Conservation (phyloP, 2,113 vertebrate genomes). For the Gymnogyps californianus region DNA sequence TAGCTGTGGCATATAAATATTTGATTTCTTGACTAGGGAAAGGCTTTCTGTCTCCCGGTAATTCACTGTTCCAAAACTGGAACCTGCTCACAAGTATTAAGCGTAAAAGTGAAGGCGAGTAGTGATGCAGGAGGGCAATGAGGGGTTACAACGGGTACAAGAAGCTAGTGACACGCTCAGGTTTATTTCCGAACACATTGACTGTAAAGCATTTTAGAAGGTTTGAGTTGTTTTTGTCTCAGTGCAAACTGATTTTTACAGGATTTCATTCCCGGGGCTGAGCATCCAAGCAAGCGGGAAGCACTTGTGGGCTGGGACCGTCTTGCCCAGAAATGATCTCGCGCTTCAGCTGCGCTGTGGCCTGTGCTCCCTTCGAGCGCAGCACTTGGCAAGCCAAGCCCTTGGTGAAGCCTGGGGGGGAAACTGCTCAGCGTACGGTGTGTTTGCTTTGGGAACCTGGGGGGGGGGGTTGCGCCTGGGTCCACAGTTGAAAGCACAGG, state of each 20-base stretch:
- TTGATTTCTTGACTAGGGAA: not conserved
- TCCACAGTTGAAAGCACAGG: not conserved
- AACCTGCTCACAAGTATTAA: not conserved
- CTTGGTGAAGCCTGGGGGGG: not conserved
- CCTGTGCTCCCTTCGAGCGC: accelerated
- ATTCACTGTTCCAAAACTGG: not conserved
- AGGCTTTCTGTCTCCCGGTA: not conserved
- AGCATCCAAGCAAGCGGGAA: not conserved
- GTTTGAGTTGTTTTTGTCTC: not conserved
- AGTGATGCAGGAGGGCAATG: accelerated
- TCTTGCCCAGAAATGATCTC: not conserved
- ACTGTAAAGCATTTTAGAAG: not conserved
- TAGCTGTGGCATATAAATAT: not conserved
- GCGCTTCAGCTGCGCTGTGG: accelerated
- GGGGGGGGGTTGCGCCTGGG: accelerated
- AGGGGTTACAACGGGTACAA: accelerated
- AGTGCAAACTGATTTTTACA: not conserved
- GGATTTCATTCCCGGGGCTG: not conserved
- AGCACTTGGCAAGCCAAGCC: not conserved
- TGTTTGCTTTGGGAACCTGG: not conserved
- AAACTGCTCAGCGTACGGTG: accelerated
- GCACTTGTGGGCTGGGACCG: accelerated
- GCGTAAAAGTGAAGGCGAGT: not conserved
- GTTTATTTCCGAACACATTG: not conserved
- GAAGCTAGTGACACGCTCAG: not conserved